phyloP scores from a whole-genome alignment of 2,113 vertebrate species.

The Sterna hirundo region DNA sequence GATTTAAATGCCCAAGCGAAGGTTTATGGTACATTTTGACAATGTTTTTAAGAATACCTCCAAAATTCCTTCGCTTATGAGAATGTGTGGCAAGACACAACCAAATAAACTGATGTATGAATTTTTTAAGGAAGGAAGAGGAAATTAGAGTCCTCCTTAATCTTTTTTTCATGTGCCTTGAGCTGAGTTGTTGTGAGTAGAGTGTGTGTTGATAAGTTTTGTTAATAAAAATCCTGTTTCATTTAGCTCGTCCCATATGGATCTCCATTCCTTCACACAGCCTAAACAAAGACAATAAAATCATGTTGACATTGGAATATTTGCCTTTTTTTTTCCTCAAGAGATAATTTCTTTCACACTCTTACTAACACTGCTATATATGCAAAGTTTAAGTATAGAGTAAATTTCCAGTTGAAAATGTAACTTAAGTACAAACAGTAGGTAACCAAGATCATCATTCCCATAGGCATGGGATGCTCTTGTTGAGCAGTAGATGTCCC shows the following conservation, averaged over 20 bases:
- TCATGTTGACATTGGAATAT: neutral
- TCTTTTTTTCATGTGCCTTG: neutral
- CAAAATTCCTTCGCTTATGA: neutral
- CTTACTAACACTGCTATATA: neutral
- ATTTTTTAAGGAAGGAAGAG: neutral
- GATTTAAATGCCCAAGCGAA: neutral
- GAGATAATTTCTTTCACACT: neutral
- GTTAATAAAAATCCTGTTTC: neutral
- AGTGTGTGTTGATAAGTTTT: neutral
- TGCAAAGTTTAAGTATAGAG: neutral
- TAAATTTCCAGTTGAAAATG: neutral
- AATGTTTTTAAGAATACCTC: neutral
- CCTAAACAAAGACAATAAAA: neutral
- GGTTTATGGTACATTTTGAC: neutral
- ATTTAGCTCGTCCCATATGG: neutral
- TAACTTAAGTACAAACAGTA: neutral
- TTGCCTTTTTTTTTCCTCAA: neutral
- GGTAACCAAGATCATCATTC: neutral
- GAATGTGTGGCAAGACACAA: neutral
- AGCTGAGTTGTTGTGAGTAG: neutral
- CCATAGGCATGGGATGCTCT: neutral
- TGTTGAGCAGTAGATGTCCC: neutral
- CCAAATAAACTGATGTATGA: neutral
- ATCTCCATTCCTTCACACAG: neutral
- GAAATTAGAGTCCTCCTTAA: neutral